These are phyloP conservation scores for Sitophilus oryzae DNA, from an alignment of 1,140 invertebrate genomes.

Conservation along the genomic window DNA sequence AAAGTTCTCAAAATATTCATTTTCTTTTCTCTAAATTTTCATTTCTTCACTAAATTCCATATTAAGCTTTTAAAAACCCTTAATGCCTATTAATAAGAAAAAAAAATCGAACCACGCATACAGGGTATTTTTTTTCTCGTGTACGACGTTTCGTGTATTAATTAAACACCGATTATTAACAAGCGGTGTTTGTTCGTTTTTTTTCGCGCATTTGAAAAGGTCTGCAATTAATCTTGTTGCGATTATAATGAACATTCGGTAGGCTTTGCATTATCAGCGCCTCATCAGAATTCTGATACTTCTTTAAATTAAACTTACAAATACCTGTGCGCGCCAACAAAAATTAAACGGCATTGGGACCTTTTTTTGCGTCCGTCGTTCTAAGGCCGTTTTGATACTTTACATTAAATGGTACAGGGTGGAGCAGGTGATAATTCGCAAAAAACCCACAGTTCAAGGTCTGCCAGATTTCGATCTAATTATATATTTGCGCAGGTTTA, in stretches of 20 bases:
- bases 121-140: too few species aligned
- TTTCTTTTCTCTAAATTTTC: too few species aligned
- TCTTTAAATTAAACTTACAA: conserved; percentile 22
- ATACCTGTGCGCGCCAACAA: conserved; percentile 14
- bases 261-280: conserved; percentile 21
- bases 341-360: conserved; percentile 11
- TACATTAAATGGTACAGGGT: too few species aligned
- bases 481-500: too few species aligned
- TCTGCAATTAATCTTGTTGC: conserved; percentile 16
- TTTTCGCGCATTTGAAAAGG: conserved; percentile 7
- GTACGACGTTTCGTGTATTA: too few species aligned
- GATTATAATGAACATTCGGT: conserved; percentile 21
- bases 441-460: too few species aligned
- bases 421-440: conserved; percentile 1
- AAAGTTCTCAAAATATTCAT: too few species aligned
- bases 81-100: neutral
- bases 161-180: conserved; percentile 1
- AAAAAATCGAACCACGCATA: too few species aligned
- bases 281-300: conserved; percentile 15
- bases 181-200: neutral
- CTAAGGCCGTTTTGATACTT: conserved; percentile 13
- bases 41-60: too few species aligned
- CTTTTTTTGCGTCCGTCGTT: conserved; percentile 13
- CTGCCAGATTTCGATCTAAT: too few species aligned
- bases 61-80: neutral